Base-by-base conservation (phyloP, 2,797 vertebrate genomes). In the Dendrocincla tyrannina region DNA sequence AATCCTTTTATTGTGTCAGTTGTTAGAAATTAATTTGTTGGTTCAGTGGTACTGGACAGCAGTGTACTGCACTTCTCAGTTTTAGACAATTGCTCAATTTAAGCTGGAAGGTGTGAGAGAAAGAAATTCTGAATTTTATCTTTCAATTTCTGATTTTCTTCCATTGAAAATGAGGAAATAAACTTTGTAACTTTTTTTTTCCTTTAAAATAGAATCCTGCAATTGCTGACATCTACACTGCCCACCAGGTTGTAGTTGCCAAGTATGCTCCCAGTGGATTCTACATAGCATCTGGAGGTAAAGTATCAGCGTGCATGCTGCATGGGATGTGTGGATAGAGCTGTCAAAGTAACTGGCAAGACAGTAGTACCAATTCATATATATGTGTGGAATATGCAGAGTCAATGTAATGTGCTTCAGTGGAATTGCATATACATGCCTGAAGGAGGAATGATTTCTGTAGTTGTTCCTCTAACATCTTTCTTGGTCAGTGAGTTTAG, bases 201-300 rank as follows among this genome's bases (percentile, higher is more conserved):
- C 3, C 63, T 70, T 81, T 95, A 92, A 78, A n/a, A 30, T 95
- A 99, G 99, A 99, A 99, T 94, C 99, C 99, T 4, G 98, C 98
- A 24, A 97, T 99, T 60, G 99, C 99, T 27, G 99, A 99, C 94
- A 98, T 99, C 96, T 99, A 99, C 97, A 99, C 99, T 1, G 98
- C 99, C 58, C 99, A 99, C 93, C 98, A 97, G 70, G 99, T 99
- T n/a, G 98, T 97, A 50, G 99, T 99, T 94, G 99, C 99, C 91
- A 99, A 99, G 95, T 99, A 99, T 24, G 96, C 99, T 9, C 99
- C 99, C 94, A 99, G 99, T 79, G 99, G 99, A 39, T 99, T 98
- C 98, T 99, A 99, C 98, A 98, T 99, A 44, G 99, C 99, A n/a
- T 99, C 99, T 35, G 99, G 99, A 99, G 99, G 99, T 99, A 98